These are phyloP conservation scores for Phylloscopus collybita DNA, from an alignment of 2,797 vertebrate species.

Conservation along the genomic window DNA sequence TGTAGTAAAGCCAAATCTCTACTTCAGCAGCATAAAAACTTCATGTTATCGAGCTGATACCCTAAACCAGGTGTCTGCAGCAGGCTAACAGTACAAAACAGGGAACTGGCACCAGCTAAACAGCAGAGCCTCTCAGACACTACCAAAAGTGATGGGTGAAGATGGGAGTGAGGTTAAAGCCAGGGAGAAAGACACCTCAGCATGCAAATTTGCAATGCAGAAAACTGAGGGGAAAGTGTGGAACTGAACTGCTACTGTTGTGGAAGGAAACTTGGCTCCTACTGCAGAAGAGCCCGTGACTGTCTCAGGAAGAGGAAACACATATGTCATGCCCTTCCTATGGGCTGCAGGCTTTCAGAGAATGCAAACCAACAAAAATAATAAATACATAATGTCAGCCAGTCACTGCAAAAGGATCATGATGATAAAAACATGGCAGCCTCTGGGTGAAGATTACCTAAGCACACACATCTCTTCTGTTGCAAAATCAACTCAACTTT, in stretches of 20 bases:
- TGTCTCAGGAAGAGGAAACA: neutral
- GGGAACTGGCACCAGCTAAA: neutral
- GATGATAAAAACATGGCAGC: neutral
- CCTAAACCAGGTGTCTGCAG: neutral
- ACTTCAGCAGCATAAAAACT: neutral
- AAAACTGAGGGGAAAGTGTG: neutral
- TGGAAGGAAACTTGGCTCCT: neutral
- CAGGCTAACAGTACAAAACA: neutral
- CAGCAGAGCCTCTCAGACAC: neutral
- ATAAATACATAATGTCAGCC: neutral
- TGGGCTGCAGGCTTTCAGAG: neutral
- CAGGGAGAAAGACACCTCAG: neutral
- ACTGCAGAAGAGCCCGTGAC: neutral
- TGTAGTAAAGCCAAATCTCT: neutral
- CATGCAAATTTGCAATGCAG: neutral
- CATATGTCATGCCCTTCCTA: neutral
- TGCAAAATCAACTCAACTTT: neutral
- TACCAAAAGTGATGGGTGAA: neutral
- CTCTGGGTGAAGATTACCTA: neutral
- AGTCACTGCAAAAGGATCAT: neutral
- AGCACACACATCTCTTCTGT: neutral
- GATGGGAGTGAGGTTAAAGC: neutral
- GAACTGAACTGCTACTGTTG: neutral
- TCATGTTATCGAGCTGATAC: neutral
- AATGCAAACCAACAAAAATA: neutral